Conservation (phyloP, 1,140 invertebrate genomes). For the Hirudo medicinalis region DNA sequence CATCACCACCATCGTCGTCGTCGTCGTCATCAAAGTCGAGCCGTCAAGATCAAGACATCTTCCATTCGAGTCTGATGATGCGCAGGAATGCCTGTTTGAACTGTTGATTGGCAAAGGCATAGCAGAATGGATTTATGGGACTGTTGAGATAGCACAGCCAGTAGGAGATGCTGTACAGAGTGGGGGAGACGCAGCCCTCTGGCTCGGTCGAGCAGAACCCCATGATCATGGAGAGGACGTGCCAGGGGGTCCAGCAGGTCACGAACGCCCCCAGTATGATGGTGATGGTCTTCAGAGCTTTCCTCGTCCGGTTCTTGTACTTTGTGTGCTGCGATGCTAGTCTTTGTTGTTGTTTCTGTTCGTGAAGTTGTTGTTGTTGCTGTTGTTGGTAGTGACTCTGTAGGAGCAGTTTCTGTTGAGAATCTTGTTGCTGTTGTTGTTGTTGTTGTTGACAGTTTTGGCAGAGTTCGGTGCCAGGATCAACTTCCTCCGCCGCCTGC, state of each 20-base stretch:
- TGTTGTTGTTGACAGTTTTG: too few species aligned
- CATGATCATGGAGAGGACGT: slow-evolving; percentile 80
- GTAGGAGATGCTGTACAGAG: slow-evolving; percentile 93
- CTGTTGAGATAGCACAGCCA: slow-evolving; percentile 98
- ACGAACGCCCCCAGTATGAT: slow-evolving; percentile 97
- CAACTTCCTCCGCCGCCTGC: too few species aligned
- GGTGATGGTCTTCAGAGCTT: slow-evolving; percentile 94
- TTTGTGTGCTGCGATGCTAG: slow-evolving; percentile 34
- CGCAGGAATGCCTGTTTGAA: slow-evolving; percentile 88
- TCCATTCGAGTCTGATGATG: slow-evolving; percentile 35
- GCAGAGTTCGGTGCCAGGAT: too few species aligned
- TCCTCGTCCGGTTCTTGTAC: slow-evolving; percentile 76
- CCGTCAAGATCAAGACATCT: too few species aligned
- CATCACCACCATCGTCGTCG: too few species aligned
- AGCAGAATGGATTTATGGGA: slow-evolving; percentile 89
- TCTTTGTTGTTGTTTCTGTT: too few species aligned
- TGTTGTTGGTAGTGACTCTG: neutral
- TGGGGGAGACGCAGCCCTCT: slow-evolving; percentile 49
- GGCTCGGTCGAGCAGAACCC: slow-evolving; percentile 52
- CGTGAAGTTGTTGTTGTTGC: neutral
- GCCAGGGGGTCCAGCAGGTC: slow-evolving; percentile 97
- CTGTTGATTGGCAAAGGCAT: slow-evolving; percentile 94
- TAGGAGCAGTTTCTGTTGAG: neutral
- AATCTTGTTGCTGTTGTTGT: neutral
- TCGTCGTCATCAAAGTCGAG: too few species aligned